A percentile compares a stretch with the other conserved stretches of the same genome.
phyloP scores from a whole-genome alignment of 2,797 vertebrate species.

The Nasua narica region DNA sequence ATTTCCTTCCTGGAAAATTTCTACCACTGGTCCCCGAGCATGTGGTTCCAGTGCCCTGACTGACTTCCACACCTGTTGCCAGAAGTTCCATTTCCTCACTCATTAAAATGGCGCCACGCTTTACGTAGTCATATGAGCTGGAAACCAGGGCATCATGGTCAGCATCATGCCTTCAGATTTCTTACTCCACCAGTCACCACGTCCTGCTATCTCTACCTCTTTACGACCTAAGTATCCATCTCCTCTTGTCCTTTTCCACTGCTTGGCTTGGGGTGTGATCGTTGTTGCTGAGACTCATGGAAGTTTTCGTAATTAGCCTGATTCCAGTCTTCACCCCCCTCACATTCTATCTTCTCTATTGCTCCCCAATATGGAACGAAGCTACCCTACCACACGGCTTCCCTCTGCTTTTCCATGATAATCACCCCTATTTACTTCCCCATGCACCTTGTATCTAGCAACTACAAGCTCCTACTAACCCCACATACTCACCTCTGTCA shows the following conservation, averaged over 20 bases:
- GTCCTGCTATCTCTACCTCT: neutral
- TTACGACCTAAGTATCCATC: neutral
- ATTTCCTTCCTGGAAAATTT: neutral
- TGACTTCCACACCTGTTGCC: neutral
- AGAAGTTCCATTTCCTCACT: neutral
- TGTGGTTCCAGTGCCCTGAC: neutral
- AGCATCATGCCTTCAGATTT: neutral
- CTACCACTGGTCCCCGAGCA: neutral
- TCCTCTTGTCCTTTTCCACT: neutral
- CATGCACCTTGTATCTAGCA: neutral
- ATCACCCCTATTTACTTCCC: neutral
- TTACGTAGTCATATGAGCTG: neutral
- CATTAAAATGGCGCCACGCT: neutral
- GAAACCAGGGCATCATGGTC: neutral
- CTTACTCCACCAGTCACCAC: neutral
- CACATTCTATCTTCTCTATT: neutral
- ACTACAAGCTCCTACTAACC: neutral
- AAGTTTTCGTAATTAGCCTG: neutral
- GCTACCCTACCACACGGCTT: neutral
- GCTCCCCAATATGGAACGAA: neutral
- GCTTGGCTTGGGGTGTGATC: neutral
- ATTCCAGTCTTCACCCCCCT: neutral
- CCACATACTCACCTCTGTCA: fast-evolving
- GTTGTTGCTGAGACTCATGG: neutral
- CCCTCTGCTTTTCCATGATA: neutral